Percentiles rank a stretch among this genome's conserved stretches.
These are phyloP conservation scores for Eubasilissa splendida DNA, from an alignment of 2,888 invertebrate genomes.

Conservation along the genomic window DNA sequence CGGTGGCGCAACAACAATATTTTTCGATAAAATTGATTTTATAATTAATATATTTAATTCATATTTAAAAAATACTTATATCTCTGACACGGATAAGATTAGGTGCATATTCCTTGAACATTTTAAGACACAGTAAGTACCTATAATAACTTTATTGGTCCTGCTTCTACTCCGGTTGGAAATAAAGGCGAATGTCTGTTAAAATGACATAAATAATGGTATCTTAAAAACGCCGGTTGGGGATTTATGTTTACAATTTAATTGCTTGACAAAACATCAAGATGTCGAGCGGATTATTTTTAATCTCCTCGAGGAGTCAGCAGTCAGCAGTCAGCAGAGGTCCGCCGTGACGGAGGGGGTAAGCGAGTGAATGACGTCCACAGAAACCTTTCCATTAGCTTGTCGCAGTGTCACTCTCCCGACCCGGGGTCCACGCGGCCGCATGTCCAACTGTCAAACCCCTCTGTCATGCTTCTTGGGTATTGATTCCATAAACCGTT, in stretches of 20 bases:
- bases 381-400: slow-evolving; percentile 51
- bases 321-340: background rate
- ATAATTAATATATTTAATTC: no score
- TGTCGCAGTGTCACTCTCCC: slow-evolving; percentile 50
- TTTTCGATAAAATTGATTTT: no score
- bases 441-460: slow-evolving; percentile 9
- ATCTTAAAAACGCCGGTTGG: background rate
- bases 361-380: slow-evolving; percentile 39
- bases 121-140: no score
- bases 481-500: background rate
- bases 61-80: no score
- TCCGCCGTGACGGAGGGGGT: slow-evolving; percentile 1
- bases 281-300: slow-evolving; percentile 1
- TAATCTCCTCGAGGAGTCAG: background rate
- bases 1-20: no score
- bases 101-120: no score
- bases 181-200: background rate
- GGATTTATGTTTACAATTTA: background rate
- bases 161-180: no score
- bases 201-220: background rate
- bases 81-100: no score
- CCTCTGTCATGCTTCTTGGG: background rate
- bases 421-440: background rate
- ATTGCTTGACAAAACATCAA: background rate
- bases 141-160: no score